These are phyloP conservation scores for Lasioglossum vierecki DNA, from an alignment of 2,888 invertebrate species.

Conservation along the genomic window DNA sequence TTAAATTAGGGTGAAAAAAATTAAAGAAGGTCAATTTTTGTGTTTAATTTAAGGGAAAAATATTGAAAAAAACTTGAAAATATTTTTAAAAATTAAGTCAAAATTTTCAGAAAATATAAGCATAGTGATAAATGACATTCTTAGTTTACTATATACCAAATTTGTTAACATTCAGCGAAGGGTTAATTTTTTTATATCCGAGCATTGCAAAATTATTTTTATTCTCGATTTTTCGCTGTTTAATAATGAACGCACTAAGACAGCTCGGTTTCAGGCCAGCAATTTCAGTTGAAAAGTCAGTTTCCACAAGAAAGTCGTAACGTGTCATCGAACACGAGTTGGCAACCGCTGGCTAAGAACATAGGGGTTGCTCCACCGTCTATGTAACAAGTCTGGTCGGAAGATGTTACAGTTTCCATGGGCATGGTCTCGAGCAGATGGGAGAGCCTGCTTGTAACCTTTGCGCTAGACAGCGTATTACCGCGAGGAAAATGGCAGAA, in stretches of 20 bases:
- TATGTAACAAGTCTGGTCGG: slow-evolving; percentile 31
- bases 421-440: slow-evolving; percentile 21
- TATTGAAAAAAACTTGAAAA: too few species aligned
- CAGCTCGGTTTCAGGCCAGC: neutral
- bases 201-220: too few species aligned
- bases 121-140: too few species aligned
- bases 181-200: too few species aligned
- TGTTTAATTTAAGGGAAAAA: too few species aligned
- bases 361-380: neutral
- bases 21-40: too few species aligned
- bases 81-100: too few species aligned
- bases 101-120: too few species aligned
- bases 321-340: neutral
- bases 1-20: too few species aligned
- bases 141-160: too few species aligned
- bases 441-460: slow-evolving; percentile 23
- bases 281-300: neutral
- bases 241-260: neutral
- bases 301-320: neutral
- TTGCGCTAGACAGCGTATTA: slow-evolving; percentile 25
- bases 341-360: neutral
- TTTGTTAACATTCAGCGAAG: too few species aligned
- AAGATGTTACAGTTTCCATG: slow-evolving; percentile 33
- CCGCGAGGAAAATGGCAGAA: slow-evolving; percentile 33
- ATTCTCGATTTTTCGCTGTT: too few species aligned